Base-by-base conservation (phyloP, 2,113 vertebrate species). In the Tragulus kanchil region DNA sequence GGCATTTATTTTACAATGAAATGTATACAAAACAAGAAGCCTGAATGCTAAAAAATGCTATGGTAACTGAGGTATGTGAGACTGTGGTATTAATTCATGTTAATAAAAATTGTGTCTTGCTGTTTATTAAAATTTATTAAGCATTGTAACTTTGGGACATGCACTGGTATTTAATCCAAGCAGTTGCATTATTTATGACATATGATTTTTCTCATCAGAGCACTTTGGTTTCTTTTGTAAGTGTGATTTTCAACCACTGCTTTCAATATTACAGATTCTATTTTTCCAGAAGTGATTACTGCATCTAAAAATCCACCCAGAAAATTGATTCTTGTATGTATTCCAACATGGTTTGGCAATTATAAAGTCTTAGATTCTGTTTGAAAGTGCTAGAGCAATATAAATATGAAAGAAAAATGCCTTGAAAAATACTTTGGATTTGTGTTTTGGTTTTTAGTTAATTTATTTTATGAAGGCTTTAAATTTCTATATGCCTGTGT, bases 231-330 rank as follows among this genome's bases (percentile, higher is more conserved):
- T 75, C 17, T 90, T 88, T 84, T 36, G 61, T 50, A 52, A 26
- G 31, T 73, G 14, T 65, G 28, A 25, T 73, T 85, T 6, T 69
- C n/a, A 93, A 50, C 14, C 8, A 85, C n/a, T 92, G 31, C 17
- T 89, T 89, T 75, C 65, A 52, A 90, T 75, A 71, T 7, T 81
- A 61, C 48, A 42, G 1, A 61, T 67, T 93, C 1, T 23, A 21
- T 42, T 95, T 92, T 75, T 78, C 17, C 75, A 83, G 19, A 94
- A 69, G 2, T 69, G 17, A 77, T 94, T 25, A 94, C 28, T 89
- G 8, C 8, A 83, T 64, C 45, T 90, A 89, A 58, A 58, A 58
- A 73, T n/a, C n/a, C n/a, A n/a, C n/a, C n/a, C 69, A 93, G 0
- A 58, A 56, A 45, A 45, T 56, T 23, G 23, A 78, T 93, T 84